phyloP scores from a whole-genome alignment of 2,888 invertebrate species.

The Microplitis manilae region DNA sequence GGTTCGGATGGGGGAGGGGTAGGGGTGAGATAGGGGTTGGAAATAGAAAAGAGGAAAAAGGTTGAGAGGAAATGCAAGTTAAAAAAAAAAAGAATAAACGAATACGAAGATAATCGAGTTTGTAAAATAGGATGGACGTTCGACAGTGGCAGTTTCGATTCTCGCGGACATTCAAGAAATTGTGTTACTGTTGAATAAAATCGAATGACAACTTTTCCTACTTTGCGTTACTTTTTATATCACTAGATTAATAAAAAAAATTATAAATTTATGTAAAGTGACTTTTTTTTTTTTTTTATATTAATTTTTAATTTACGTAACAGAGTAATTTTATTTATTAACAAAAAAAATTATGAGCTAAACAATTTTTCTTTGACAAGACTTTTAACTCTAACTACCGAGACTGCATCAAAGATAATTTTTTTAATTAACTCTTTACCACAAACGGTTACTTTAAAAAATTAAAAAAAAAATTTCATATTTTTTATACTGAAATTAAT shows the following conservation, averaged over 20 bases:
- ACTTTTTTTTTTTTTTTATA: not conserved
- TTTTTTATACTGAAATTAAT: not conserved
- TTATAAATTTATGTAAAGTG: no score
- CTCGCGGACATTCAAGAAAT: conserved; percentile 41
- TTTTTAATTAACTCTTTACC: not conserved
- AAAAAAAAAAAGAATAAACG: conserved; percentile 35
- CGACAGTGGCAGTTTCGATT: conserved; percentile 50
- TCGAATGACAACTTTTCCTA: conserved; percentile 24
- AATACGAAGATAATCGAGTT: conserved; percentile 53
- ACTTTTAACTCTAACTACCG: not conserved
- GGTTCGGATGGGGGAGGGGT: no score
- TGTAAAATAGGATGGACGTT: conserved; percentile 36
- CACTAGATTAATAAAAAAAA: no score
- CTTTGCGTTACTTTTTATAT: not conserved
- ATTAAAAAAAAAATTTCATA: conserved; percentile 4
- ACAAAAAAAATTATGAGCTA: conserved; percentile 20
- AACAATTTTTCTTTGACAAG: conserved; percentile 34
- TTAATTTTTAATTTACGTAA: not conserved
- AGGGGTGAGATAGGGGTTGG: no score
- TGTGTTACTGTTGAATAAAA: conserved; percentile 39
- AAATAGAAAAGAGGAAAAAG: not conserved
- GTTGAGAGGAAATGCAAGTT: conserved; percentile 21
- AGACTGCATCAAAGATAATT: not conserved
- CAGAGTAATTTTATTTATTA: not conserved
- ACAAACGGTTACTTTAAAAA: not conserved